Conservation (phyloP, 2,888 invertebrate species). For the Caenorhabditis panamensis region DNA sequence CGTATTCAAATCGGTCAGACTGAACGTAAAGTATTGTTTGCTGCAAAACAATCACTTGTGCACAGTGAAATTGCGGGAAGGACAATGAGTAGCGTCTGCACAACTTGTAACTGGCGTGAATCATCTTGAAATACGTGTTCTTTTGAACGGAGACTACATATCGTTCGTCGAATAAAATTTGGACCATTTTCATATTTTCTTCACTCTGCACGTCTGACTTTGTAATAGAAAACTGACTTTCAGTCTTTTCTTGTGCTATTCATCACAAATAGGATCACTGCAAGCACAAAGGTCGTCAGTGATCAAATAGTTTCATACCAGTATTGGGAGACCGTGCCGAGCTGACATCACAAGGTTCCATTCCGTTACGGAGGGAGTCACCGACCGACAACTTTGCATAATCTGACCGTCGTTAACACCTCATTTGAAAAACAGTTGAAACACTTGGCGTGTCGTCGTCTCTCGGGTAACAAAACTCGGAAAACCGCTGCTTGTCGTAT, state of each 20-base stretch:
- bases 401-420: constrained; percentile 44
- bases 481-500: constrained; percentile 14
- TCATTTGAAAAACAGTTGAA: constrained; percentile 55
- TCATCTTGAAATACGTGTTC: background rate
- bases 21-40: background rate
- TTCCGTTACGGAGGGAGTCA: constrained; percentile 17
- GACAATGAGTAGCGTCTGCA: background rate
- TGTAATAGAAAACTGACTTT: background rate
- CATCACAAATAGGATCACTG: constrained; percentile 29
- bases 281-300: constrained; percentile 39
- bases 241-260: background rate
- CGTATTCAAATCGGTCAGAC: background rate
- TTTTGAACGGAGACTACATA: background rate
- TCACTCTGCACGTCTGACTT: background rate
- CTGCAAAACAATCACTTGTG: background rate
- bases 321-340: constrained; percentile 31
- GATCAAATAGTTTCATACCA: constrained; percentile 56
- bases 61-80: background rate
- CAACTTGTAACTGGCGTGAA: background rate
- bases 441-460: constrained; percentile 35
- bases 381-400: constrained; percentile 37
- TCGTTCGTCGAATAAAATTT: background rate
- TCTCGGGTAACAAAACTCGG: constrained; percentile 25
- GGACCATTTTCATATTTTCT: background rate
- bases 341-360: constrained; percentile 57